Conservation (phyloP, 2,113 vertebrate genomes). For the Cheirogaleus medius region DNA sequence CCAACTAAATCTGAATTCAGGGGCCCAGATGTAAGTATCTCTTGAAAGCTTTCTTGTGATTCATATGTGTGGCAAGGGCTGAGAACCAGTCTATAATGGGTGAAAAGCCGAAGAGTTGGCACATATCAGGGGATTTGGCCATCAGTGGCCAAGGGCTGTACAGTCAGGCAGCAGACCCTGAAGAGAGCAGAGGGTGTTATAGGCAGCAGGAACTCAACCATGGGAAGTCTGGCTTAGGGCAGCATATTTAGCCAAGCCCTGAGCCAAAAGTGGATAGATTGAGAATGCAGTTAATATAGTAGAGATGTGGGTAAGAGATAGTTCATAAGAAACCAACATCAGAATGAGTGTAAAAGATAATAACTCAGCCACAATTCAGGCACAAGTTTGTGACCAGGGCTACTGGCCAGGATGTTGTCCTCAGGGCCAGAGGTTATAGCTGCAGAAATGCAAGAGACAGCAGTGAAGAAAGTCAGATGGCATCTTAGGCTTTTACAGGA, state of each 20-base stretch:
- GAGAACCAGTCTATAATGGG: not conserved
- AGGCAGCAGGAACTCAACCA: not conserved
- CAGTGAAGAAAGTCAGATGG: not conserved
- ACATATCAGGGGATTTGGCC: not conserved
- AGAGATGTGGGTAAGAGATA: not conserved
- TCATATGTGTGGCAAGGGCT: not conserved
- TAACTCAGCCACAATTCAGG: not conserved
- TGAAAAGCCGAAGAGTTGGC: not conserved
- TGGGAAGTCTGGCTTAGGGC: not conserved
- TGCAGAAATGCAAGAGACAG: not conserved
- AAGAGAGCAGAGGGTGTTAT: not conserved
- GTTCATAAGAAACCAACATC: not conserved
- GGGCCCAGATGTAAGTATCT: not conserved
- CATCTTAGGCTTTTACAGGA: not conserved
- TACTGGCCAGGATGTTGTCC: not conserved
- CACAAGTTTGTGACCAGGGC: not conserved
- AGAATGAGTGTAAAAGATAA: not conserved
- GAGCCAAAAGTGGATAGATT: not conserved
- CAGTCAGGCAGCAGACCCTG: not conserved
- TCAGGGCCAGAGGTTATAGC: not conserved
- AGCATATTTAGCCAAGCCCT: not conserved
- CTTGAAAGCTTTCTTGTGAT: not conserved
- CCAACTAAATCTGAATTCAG: conserved; percentile 4
- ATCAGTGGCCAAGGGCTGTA: not conserved
- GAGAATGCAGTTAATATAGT: not conserved